Conservation (phyloP, 2,888 invertebrate species). For the Lampropteryx suffumata region DNA sequence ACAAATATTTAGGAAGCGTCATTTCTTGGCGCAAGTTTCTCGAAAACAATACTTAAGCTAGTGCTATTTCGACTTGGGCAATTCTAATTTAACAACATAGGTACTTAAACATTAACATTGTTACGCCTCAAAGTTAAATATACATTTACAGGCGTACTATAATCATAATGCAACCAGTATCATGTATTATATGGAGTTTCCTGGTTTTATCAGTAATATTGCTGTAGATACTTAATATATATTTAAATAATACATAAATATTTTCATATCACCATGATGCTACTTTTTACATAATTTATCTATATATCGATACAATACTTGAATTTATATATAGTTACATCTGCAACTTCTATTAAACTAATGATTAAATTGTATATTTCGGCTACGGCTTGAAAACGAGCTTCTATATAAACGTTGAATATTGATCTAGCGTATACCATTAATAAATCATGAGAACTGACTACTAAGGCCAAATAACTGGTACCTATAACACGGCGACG, state of each 20-base stretch:
- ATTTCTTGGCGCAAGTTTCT: no score
- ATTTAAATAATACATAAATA: no score
- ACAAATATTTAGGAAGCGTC: background rate
- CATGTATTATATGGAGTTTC: no score
- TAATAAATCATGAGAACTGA: constrained; percentile 14
- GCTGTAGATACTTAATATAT: no score
- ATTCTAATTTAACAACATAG: background rate
- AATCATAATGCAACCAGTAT: no score
- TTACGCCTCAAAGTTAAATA: background rate
- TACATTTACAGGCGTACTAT: background rate
- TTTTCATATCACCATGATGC: no score
- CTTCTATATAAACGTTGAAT: constrained; percentile 32
- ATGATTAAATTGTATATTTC: constrained; percentile 49
- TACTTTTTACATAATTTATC: background rate
- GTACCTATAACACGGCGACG: constrained; percentile 54
- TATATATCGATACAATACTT: no score
- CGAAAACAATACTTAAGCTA: background rate
- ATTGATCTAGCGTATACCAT: constrained; percentile 26
- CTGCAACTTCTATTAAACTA: constrained; percentile 32
- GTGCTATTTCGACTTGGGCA: background rate
- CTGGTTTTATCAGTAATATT: background rate
- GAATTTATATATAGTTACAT: no score
- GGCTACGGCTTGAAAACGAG: constrained; percentile 44
- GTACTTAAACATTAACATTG: background rate
- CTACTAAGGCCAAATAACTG: constrained; percentile 33